phyloP scores from a whole-genome alignment of 2,113 vertebrate species.

The Phocoena sinus region DNA sequence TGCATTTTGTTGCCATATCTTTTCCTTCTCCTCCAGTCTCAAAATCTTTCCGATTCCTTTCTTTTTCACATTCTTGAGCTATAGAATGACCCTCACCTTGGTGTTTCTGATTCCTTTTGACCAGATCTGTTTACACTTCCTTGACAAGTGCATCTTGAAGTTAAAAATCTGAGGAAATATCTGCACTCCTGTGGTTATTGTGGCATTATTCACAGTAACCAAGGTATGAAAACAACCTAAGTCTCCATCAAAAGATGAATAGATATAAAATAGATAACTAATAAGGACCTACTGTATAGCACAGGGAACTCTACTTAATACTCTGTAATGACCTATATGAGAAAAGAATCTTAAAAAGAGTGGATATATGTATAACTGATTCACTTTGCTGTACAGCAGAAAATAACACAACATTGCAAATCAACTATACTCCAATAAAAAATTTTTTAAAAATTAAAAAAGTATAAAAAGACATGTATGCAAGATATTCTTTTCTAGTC shows the following conservation, averaged over 20 bases:
- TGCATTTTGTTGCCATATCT: accelerated
- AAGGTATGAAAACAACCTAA: not conserved
- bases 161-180: not conserved
- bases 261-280: too few relatives aligned
- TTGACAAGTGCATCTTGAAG: not conserved
- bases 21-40: not conserved
- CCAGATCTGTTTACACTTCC: not conserved
- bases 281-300: too few relatives aligned
- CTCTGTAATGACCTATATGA: too few relatives aligned
- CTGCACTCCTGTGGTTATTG: not conserved
- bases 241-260: not conserved
- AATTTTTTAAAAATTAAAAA: not conserved
- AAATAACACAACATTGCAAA: too few relatives aligned
- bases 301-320: too few relatives aligned
- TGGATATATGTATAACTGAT: too few relatives aligned
- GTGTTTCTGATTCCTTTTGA: not conserved
- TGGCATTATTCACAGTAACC: not conserved
- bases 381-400: too few relatives aligned
- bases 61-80: too few relatives aligned
- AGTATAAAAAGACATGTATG: not conserved
- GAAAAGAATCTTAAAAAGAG: too few relatives aligned
- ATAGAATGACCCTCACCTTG: not conserved
- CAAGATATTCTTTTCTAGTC: not conserved
- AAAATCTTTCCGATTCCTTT: not conserved
- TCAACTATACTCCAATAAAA: too few relatives aligned